Evolutionary conservation across 2,888 invertebrate genomes (phyloP).

Genomic region (Sminthurides aquaticus): DNA sequence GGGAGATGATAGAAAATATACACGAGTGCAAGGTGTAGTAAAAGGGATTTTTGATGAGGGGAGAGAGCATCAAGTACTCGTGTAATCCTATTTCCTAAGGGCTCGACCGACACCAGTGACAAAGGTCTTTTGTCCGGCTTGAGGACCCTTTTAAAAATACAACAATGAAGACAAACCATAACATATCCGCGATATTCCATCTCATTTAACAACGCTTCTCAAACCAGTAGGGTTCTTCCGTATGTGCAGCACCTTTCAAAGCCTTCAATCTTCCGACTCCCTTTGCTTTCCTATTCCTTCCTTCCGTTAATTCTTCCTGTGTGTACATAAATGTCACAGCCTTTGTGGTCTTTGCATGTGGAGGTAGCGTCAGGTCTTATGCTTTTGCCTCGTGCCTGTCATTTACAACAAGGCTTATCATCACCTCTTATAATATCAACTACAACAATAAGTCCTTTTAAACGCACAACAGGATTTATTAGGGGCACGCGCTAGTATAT

Average conservation of each 20-base stretch:
- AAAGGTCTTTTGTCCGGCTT: not conserved
- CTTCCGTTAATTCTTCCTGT: too few species aligned
- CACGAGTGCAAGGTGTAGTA: not conserved
- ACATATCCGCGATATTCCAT: slow-evolving; percentile 3
- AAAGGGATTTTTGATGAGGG: not conserved
- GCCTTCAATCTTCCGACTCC: not conserved
- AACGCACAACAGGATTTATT: too few species aligned
- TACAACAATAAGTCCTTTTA: too few species aligned
- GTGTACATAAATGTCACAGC: too few species aligned
- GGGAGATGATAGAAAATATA: not conserved
- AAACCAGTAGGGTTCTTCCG: not conserved
- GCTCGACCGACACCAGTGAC: not conserved
- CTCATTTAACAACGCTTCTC: slow-evolving; percentile 4
- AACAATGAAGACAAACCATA: not conserved
- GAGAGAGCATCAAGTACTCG: not conserved
- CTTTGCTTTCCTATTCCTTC: not conserved
- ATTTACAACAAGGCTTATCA: too few species aligned
- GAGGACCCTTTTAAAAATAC: not conserved
- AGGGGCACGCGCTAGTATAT: too few species aligned
- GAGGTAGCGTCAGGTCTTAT: too few species aligned
- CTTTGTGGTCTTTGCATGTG: too few species aligned
- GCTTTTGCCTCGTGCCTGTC: too few species aligned
- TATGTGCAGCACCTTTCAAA: not conserved
- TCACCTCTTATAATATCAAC: too few species aligned
- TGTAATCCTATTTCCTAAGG: not conserved